These are phyloP conservation scores for Catostomus latipinnis DNA, from an alignment of 2,797 vertebrate species.

Conservation along the genomic window DNA sequence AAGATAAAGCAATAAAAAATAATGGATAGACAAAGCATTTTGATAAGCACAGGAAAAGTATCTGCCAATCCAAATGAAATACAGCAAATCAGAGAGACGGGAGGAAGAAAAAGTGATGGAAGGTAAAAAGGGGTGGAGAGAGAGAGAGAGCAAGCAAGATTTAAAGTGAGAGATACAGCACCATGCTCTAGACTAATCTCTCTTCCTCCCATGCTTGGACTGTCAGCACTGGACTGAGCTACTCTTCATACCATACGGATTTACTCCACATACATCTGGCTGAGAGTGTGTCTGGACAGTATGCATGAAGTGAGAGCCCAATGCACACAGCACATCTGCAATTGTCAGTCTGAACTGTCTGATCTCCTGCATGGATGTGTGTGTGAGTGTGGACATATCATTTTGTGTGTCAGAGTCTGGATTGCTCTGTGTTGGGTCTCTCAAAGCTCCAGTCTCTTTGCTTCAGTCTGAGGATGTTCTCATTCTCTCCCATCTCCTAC, in stretches of 20 bases:
- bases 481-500: conserved; percentile 10
- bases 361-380: not conserved
- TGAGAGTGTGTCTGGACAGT: not conserved
- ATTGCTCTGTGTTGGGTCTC: conserved; percentile 11
- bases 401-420: conserved; percentile 25
- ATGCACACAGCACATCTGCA: conserved; percentile 2
- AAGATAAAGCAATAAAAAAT: not conserved
- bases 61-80: not conserved
- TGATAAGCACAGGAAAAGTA: not conserved
- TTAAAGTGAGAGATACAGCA: conserved; percentile 32
- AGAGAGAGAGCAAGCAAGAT: not conserved
- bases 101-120: too few relatives aligned
- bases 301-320: not conserved
- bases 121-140: not conserved
- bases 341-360: conserved; percentile 3
- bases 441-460: conserved; percentile 15
- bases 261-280: not conserved
- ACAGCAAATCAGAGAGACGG: conserved; percentile 26
- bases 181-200: not conserved
- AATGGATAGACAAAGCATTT: not conserved
- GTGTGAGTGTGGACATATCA: not conserved
- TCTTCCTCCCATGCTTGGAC: conserved; percentile 8
- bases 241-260: not conserved
- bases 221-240: conserved; percentile 14
- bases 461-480: conserved; percentile 3